Conservation (phyloP, 2,888 invertebrate species). For the Catocala nupta region DNA sequence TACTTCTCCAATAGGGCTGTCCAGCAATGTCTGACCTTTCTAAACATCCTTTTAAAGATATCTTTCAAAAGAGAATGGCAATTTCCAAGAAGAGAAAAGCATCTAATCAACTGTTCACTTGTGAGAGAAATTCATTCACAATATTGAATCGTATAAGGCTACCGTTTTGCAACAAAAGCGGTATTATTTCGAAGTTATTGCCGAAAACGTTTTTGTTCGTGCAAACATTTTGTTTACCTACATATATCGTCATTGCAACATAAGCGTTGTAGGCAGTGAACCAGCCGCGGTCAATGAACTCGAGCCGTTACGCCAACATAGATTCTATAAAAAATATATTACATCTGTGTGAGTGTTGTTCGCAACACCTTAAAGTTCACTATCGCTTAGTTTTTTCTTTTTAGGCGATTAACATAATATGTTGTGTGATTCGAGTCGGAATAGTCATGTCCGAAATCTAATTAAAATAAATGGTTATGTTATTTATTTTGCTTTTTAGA, state of each 20-base stretch:
- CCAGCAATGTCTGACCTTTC: too few relatives aligned
- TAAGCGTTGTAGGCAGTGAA: slow-evolving; percentile 43
- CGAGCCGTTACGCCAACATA: slow-evolving; percentile 38
- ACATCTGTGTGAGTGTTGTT: slow-evolving; percentile 37
- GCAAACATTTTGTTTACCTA: slow-evolving; percentile 42
- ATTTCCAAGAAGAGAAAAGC: too few relatives aligned
- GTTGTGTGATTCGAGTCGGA: slow-evolving; percentile 14
- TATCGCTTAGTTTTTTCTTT: slow-evolving; percentile 25
- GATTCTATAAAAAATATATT: slow-evolving; percentile 35
- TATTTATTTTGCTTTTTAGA: slow-evolving; percentile 4
- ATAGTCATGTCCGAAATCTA: slow-evolving; percentile 1
- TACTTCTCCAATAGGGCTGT: too few relatives aligned
- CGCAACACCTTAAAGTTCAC: slow-evolving; percentile 31
- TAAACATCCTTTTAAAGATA: too few relatives aligned
- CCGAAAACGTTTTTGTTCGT: slow-evolving; percentile 9
- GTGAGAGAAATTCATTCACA: background rate
- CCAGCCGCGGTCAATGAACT: slow-evolving; percentile 43
- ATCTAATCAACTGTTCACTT: too few relatives aligned
- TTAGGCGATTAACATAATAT: slow-evolving; percentile 18
- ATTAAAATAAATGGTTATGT: slow-evolving; percentile 1
- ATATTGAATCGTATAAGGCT: background rate
- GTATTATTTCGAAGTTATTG: slow-evolving; percentile 1
- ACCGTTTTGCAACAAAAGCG: slow-evolving; percentile 1
- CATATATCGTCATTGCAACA: slow-evolving; percentile 32
- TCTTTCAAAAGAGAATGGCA: too few relatives aligned